phyloP scores from a whole-genome alignment of 2,113 vertebrate species.

The Aplodontia rufa region DNA sequence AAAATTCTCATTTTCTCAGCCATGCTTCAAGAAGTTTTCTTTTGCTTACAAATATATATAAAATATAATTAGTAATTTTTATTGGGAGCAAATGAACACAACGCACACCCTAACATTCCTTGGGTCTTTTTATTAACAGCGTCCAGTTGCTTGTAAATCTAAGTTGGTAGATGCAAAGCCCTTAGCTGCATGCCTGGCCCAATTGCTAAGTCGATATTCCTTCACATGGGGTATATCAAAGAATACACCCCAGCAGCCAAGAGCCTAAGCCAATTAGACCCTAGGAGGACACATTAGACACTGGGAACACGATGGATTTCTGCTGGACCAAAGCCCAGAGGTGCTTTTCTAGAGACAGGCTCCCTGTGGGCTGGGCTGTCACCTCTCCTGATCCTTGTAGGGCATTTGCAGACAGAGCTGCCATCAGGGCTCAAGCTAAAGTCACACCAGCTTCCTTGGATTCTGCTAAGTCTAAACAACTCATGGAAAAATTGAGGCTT shows the following conservation, averaged over 20 bases:
- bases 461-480: not conserved
- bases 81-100: not conserved
- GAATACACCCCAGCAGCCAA: not conserved
- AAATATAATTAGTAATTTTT: not conserved
- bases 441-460: not conserved
- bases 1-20: not conserved
- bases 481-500: not conserved
- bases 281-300: not conserved
- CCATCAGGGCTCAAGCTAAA: not conserved
- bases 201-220: not conserved
- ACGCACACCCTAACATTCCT: not conserved
- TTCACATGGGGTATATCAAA: not conserved
- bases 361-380: not conserved
- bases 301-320: not conserved
- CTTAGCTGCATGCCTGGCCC: not conserved
- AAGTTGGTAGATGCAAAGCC: not conserved
- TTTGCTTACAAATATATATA: not conserved
- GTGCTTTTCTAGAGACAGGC: not conserved
- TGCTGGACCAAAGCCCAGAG: not conserved
- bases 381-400: not conserved
- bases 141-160: not conserved
- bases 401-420: not conserved
- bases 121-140: not conserved
- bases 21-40: not conserved
- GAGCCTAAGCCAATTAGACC: not conserved